These are phyloP conservation scores for Rachycentron canadum DNA, from an alignment of 2,797 vertebrate species.

Conservation along the genomic window DNA sequence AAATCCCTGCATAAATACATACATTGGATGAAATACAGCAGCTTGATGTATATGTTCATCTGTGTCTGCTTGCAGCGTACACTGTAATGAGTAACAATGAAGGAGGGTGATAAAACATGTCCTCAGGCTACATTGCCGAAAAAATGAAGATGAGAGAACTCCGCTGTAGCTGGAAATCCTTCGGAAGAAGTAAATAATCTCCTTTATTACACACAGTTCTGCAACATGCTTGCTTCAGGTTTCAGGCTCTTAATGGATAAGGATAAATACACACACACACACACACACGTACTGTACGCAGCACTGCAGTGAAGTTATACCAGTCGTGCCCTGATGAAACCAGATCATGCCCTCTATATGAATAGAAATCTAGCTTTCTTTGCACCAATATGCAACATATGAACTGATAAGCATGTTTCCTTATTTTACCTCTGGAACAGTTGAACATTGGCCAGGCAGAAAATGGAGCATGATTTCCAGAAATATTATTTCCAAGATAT, in stretches of 20 bases:
- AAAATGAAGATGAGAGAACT: slow-evolving; percentile 55
- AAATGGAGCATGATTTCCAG: slow-evolving; percentile 1
- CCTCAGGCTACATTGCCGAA: slow-evolving; percentile 41
- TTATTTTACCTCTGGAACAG: slow-evolving; percentile 11
- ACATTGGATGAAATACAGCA: neutral
- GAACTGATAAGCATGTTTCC: slow-evolving; percentile 30
- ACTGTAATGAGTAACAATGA: slow-evolving; percentile 31
- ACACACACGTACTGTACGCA: slow-evolving; percentile 46
- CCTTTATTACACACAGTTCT: slow-evolving; percentile 52
- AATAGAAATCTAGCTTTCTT: slow-evolving; percentile 50
- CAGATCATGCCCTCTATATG: slow-evolving; percentile 40
- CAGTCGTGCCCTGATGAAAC: slow-evolving; percentile 61
- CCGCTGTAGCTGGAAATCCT: slow-evolving; percentile 55
- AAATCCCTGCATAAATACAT: slow-evolving; percentile 13
- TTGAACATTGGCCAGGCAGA: neutral
- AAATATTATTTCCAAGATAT: slow-evolving; percentile 11
- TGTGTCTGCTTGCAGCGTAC: slow-evolving; percentile 13
- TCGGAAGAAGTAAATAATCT: slow-evolving; percentile 68
- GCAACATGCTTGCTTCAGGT: slow-evolving; percentile 59
- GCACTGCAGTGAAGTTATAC: slow-evolving; percentile 58
- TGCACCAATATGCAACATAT: slow-evolving; percentile 31
- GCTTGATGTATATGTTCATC: slow-evolving; percentile 16
- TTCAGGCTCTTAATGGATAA: slow-evolving; percentile 52
- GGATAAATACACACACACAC: slow-evolving; percentile 49
- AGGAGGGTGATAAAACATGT: slow-evolving; percentile 53